Percentiles rank a stretch among this genome's conserved stretches.
Conservation (phyloP, 2,113 vertebrate genomes). For the Nothocercus nigrocapillus region DNA sequence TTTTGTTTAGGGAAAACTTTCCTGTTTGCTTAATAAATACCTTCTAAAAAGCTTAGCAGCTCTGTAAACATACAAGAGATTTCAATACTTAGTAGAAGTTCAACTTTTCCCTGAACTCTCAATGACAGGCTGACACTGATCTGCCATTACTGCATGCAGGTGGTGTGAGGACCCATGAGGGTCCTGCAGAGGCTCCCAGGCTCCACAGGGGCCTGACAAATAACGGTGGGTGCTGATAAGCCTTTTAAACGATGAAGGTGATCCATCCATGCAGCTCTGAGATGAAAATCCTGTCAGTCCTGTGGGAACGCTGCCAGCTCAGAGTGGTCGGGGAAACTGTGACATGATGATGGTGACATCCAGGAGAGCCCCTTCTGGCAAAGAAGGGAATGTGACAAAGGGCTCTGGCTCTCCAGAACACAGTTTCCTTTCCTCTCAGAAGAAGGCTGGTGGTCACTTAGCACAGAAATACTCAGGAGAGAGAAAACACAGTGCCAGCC, state of each 20-base stretch:
- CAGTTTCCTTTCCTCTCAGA: constrained; percentile 24
- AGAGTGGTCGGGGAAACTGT: background rate
- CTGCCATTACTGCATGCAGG: background rate
- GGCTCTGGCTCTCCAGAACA: constrained; percentile 9
- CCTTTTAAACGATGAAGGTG: background rate
- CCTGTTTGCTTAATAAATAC: constrained; percentile 44
- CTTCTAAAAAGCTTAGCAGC: constrained; percentile 53
- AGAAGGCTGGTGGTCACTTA: constrained; percentile 24
- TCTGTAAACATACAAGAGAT: constrained; percentile 72
- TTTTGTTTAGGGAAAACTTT: background rate
- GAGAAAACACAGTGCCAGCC: background rate
- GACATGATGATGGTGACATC: background rate
- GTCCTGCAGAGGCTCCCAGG: background rate
- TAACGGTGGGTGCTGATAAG: background rate
- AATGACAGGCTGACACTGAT: background rate
- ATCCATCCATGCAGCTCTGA: background rate
- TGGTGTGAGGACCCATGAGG: background rate
- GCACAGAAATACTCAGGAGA: background rate
- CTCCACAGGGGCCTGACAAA: background rate
- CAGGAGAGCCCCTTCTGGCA: constrained; percentile 11
- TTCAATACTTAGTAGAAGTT: constrained; percentile 49
- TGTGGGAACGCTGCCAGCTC: background rate
- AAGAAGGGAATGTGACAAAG: background rate
- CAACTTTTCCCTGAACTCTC: constrained; percentile 54
- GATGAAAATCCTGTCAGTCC: constrained; percentile 33